Conservation (phyloP, 2,888 invertebrate genomes). For the Phorcus lineatus region DNA sequence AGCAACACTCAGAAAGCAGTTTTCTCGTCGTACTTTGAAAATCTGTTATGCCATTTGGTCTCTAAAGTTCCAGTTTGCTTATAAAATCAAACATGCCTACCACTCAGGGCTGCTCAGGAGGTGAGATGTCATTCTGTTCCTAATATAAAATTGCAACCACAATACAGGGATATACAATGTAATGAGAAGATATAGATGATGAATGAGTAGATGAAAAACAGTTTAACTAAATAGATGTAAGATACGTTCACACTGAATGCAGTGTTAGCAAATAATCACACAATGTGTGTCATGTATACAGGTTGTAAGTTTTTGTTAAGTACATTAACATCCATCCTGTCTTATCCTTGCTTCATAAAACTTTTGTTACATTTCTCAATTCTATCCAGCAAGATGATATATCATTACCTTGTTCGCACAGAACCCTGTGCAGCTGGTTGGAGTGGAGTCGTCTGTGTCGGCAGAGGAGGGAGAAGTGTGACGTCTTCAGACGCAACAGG, state of each 20-base stretch:
- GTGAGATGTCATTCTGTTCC: conserved; percentile 26
- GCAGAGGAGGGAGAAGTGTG: conserved; percentile 38
- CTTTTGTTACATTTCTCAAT: too few species aligned
- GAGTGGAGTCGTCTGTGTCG: conserved; percentile 48
- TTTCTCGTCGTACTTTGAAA: conserved; percentile 45
- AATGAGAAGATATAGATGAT: too few species aligned
- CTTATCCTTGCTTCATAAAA: too few species aligned
- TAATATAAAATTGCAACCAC: background rate
- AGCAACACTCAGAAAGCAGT: conserved; percentile 44
- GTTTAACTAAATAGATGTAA: too few species aligned
- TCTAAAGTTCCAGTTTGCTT: conserved; percentile 45
- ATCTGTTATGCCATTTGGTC: conserved; percentile 54
- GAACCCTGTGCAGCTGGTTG: conserved; percentile 49
- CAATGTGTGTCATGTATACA: too few species aligned
- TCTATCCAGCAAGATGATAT: too few species aligned
- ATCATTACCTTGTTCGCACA: conserved; percentile 24
- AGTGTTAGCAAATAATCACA: too few species aligned
- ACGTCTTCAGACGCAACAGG: conserved; percentile 34
- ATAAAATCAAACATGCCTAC: conserved; percentile 49
- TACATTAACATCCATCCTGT: too few species aligned
- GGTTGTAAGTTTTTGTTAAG: too few species aligned
- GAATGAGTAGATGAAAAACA: too few species aligned
- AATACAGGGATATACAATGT: too few species aligned
- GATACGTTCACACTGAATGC: too few species aligned
- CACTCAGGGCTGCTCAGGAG: conserved; percentile 48